Evolutionary conservation across 2,113 vertebrate genomes (phyloP), one percentile per base, ranked within the genome.

Genomic region (Paracanthobrama guichenoti): DNA sequence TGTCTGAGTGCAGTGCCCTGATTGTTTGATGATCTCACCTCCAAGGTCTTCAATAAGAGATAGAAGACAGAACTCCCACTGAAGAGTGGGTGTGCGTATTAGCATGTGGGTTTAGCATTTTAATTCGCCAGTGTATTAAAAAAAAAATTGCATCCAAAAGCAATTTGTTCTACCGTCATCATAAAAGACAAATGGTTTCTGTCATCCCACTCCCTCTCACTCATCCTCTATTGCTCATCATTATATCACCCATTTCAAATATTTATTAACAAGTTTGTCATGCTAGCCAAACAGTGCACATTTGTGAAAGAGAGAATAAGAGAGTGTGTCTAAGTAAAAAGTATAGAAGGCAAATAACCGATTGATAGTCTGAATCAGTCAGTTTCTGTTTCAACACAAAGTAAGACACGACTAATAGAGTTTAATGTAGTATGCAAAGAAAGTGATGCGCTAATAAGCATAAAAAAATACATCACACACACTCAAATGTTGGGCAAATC

Each of bases 1-100:
- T 82, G 28, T 55, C 28, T 57, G 66, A 71, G 48, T 39, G 60
- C 24, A 80, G 62, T 50, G 44, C n/a, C 46, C 44, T 22, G 42
- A 80, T 28, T 53, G 57, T 28, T 46, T 20, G 66, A 81, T 71
- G 66, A 71, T 71, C 80, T 82, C 66, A 82, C 28, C 62, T 57
- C 12, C 20, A 66, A 79, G 22, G 9, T 79, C 76, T 44, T 44
- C 55, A 79, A 42, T 44, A 62, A 62, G 39, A 79, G 35, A 44
- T 79, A 59, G 20, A 35, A 42, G 18, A 42, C 31, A 14, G 31
- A 39, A 7, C 31, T n/a, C 8, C 28, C 9, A 14, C 53, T 57
- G 9, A 26, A 1, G 35, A 24, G 12, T 9, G 46, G 2, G 24
- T 57, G 28, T 3, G 18, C 22, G 12, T 24, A 31, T 75, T 11